A percentile compares a stretch with the other conserved stretches of the same genome.
phyloP scores from a whole-genome alignment of 2,113 vertebrate genomes.

The Gallinago paraguaiae region DNA sequence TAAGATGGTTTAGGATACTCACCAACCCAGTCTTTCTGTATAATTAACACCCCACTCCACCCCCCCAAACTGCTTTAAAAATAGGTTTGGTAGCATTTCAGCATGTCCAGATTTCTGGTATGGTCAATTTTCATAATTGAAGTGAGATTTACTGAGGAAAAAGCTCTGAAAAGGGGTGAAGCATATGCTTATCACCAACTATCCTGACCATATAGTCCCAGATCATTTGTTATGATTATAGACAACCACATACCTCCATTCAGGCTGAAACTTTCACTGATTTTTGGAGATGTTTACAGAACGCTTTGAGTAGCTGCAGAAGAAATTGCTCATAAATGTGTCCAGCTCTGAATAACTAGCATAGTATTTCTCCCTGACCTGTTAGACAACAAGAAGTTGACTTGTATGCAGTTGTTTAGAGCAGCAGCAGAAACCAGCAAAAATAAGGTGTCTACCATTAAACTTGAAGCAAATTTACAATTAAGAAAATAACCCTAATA shows the following conservation, averaged over 20 bases:
- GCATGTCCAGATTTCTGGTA: neutral
- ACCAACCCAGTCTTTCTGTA: neutral
- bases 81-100: neutral
- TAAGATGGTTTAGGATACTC: neutral
- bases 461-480: neutral
- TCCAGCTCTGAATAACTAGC: neutral
- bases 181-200: neutral
- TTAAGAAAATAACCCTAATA: neutral
- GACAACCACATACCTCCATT: neutral
- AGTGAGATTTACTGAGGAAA: neutral
- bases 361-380: neutral
- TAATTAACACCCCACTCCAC: neutral
- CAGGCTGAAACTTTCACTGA: neutral
- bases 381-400: neutral
- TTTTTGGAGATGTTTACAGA: neutral
- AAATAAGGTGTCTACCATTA: neutral
- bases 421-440: neutral
- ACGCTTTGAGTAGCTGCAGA: neutral
- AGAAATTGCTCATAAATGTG: neutral
- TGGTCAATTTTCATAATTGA: neutral
- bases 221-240: neutral
- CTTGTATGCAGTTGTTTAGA: neutral
- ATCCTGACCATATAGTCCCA: neutral
- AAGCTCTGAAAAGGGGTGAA: neutral
- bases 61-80: neutral